Percentiles rank a stretch among this genome's conserved stretches.
These are phyloP conservation scores for Chrysochloris asiatica DNA, from an alignment of 2,113 vertebrate genomes.

Conservation along the genomic window DNA sequence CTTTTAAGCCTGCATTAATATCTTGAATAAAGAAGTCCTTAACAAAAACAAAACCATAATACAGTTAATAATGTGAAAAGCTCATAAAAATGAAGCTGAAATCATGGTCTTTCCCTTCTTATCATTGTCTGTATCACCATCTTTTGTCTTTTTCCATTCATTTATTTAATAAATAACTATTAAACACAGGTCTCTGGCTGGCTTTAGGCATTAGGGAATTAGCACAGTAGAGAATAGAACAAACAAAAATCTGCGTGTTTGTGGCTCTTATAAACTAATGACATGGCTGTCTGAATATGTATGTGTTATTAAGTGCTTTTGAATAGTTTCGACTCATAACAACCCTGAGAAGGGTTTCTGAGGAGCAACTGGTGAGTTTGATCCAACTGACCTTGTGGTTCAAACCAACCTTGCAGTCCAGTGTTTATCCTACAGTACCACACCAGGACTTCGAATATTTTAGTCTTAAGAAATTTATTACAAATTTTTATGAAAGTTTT, in stretches of 20 bases:
- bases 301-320: too few relatives aligned
- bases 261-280: neutral
- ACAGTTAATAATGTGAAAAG: slow-evolving; percentile 32
- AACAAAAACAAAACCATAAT: slow-evolving; percentile 64
- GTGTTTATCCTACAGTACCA: too few relatives aligned
- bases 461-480: neutral
- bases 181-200: neutral
- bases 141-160: neutral
- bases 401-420: too few relatives aligned
- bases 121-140: neutral
- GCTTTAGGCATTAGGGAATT: neutral
- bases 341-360: too few relatives aligned
- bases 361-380: too few relatives aligned
- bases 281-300: neutral
- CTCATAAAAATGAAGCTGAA: slow-evolving; percentile 44
- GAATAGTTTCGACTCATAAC: too few relatives aligned
- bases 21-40: slow-evolving; percentile 93
- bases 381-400: too few relatives aligned
- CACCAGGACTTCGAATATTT: too few relatives aligned
- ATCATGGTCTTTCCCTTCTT: neutral
- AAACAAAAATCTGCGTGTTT: neutral
- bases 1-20: slow-evolving; percentile 90
- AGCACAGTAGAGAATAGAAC: neutral
- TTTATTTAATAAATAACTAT: neutral
- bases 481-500: slow-evolving; percentile 9